A percentile compares a stretch with the other conserved stretches of the same genome.
Conservation (phyloP, 2,797 vertebrate genomes). For the Xyrichtys novacula region DNA sequence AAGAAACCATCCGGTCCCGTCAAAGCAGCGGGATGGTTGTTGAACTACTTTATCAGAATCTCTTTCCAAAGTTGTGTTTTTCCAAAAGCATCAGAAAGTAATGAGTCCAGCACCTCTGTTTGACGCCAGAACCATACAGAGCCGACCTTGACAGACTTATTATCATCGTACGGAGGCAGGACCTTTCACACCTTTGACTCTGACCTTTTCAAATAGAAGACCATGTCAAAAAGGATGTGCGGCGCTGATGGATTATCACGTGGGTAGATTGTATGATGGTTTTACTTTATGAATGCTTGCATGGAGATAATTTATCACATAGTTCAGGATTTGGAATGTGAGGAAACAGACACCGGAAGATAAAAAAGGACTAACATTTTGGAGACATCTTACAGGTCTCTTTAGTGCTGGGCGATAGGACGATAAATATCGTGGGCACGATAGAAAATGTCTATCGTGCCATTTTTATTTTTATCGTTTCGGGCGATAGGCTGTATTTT, state of each 20-base stretch:
- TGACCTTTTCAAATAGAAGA: constrained; percentile 31
- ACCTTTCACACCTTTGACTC: constrained; percentile 41
- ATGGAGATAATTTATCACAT: neutral
- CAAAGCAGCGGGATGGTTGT: neutral
- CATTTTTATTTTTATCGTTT: too few relatives aligned
- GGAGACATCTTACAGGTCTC: too few relatives aligned
- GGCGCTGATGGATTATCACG: constrained; percentile 28
- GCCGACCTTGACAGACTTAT: constrained; percentile 3
- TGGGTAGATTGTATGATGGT: neutral
- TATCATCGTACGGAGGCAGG: neutral
- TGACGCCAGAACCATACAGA: neutral
- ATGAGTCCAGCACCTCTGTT: neutral
- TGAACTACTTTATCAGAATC: neutral
- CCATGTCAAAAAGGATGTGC: neutral
- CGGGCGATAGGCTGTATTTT: too few relatives aligned
- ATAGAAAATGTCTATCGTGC: too few relatives aligned
- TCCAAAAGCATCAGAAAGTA: neutral
- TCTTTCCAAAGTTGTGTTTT: neutral
- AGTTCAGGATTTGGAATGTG: too few relatives aligned
- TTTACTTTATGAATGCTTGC: neutral
- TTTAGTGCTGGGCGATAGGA: too few relatives aligned
- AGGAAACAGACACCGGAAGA: too few relatives aligned
- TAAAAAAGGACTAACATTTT: too few relatives aligned
- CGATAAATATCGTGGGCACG: too few relatives aligned
- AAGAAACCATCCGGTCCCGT: neutral